A percentile compares a stretch with the other conserved stretches of the same genome.
Conservation (phyloP, 2,113 vertebrate species). For the Nyctibius bracteatus region DNA sequence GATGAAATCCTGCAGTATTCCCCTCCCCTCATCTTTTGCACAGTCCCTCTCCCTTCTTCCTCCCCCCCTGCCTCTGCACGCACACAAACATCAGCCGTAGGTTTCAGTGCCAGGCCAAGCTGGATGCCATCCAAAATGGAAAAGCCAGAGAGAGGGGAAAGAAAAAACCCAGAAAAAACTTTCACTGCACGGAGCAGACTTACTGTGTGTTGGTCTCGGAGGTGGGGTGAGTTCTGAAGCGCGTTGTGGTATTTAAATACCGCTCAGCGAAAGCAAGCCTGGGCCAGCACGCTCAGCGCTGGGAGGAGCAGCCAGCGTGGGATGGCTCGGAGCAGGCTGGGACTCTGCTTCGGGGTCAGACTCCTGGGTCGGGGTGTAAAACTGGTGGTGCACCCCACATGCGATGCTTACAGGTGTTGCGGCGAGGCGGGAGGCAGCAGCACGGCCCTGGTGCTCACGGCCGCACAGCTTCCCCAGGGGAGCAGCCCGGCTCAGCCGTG, state of each 20-base stretch:
- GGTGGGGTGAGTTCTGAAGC: background rate
- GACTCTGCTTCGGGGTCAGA: background rate
- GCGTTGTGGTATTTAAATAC: background rate
- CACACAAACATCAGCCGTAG: background rate
- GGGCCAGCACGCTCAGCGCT: background rate
- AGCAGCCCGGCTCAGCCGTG: accelerated
- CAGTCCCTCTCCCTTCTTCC: background rate
- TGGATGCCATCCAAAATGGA: background rate
- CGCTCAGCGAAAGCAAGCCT: background rate
- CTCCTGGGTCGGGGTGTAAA: background rate
- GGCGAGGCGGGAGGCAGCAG: background rate
- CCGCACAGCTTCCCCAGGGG: background rate
- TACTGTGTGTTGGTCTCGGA: background rate
- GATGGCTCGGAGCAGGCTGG: background rate
- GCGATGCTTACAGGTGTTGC: accelerated
- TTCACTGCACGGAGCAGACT: background rate
- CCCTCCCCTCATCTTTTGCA: background rate
- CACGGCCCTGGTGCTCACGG: accelerated
- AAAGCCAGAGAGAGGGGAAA: background rate
- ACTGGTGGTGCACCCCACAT: accelerated
- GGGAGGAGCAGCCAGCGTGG: background rate
- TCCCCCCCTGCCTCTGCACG: background rate
- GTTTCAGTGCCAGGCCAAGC: background rate
- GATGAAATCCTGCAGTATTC: background rate
- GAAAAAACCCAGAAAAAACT: background rate